These are phyloP conservation scores for Plectus sambesii DNA, from an alignment of 1,140 invertebrate species.

Conservation along the genomic window DNA sequence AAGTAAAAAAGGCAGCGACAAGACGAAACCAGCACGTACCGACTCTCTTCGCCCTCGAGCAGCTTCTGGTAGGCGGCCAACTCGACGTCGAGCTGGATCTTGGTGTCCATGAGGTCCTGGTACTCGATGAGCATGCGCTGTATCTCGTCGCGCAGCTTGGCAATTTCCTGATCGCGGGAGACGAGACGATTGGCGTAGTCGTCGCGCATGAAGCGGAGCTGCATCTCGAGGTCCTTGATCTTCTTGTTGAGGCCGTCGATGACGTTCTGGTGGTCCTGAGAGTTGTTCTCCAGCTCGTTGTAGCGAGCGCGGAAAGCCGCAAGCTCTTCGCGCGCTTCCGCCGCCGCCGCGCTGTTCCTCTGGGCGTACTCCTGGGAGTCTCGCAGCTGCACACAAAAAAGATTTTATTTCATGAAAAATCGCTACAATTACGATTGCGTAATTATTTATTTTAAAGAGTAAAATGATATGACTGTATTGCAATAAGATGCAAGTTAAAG, in stretches of 20 bases:
- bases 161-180: slow-evolving; percentile 63
- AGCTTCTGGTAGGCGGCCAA: slow-evolving; percentile 89
- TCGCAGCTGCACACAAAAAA: too few relatives aligned
- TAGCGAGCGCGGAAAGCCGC: slow-evolving; percentile 4
- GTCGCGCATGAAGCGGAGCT: slow-evolving; percentile 53
- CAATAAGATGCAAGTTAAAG: too few relatives aligned
- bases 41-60: slow-evolving; percentile 63
- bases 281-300: slow-evolving; percentile 27
- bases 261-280: slow-evolving; percentile 22
- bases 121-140: slow-evolving; percentile 78
- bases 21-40: slow-evolving; percentile 46
- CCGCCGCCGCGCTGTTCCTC: slow-evolving; percentile 29
- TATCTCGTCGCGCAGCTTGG: slow-evolving; percentile 67
- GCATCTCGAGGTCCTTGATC: slow-evolving; percentile 67
- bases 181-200: slow-evolving; percentile 62
- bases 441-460: too few relatives aligned
- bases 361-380: slow-evolving; percentile 17
- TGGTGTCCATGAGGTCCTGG: slow-evolving; percentile 90
- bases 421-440: too few relatives aligned
- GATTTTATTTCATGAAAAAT: too few relatives aligned
- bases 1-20: slow-evolving; percentile 3
- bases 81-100: slow-evolving; percentile 84
- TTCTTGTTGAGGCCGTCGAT: slow-evolving; percentile 44
- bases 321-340: slow-evolving; percentile 22
- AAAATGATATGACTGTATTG: too few relatives aligned